Conservation (phyloP, 2,797 vertebrate genomes). For the Scomberomorus guttatus region DNA sequence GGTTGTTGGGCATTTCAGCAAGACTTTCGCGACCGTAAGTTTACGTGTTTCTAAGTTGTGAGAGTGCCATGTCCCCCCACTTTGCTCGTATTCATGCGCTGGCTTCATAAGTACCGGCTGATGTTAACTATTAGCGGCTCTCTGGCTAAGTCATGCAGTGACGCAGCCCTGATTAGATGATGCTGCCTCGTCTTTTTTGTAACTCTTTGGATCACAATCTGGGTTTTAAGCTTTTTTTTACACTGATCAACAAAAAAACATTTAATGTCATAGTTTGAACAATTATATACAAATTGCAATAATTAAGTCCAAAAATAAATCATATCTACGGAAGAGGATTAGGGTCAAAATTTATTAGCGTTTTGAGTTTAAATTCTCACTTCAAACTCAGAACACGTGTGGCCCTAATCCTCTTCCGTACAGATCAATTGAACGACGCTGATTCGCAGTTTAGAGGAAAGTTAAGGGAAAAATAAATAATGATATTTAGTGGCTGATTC, state of each 20-base stretch:
- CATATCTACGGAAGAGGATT: no score
- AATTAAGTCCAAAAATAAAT: not conserved
- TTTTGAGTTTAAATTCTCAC: no score
- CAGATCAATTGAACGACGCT: no score
- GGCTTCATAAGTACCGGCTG: fast-evolving
- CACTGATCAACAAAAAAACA: not conserved
- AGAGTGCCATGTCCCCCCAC: fast-evolving
- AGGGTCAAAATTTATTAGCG: no score
- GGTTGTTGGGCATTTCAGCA: slow-evolving; percentile 65
- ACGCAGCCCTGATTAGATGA: slow-evolving; percentile 45
- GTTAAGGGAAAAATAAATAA: no score
- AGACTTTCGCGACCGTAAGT: slow-evolving; percentile 79
- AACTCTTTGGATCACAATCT: not conserved
- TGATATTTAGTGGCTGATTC: no score
- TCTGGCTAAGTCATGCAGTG: slow-evolving; percentile 21
- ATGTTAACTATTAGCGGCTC: not conserved
- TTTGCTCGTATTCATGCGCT: not conserved
- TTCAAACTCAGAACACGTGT: no score
- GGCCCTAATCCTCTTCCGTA: no score
- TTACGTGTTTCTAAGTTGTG: not conserved
- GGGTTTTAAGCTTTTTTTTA: not conserved
- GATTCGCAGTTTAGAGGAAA: no score
- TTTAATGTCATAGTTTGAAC: no score
- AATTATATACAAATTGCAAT: no score
- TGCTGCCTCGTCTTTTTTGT: fast-evolving